phyloP scores from a whole-genome alignment of 2,113 vertebrate genomes.

The Oophaga pumilio region DNA sequence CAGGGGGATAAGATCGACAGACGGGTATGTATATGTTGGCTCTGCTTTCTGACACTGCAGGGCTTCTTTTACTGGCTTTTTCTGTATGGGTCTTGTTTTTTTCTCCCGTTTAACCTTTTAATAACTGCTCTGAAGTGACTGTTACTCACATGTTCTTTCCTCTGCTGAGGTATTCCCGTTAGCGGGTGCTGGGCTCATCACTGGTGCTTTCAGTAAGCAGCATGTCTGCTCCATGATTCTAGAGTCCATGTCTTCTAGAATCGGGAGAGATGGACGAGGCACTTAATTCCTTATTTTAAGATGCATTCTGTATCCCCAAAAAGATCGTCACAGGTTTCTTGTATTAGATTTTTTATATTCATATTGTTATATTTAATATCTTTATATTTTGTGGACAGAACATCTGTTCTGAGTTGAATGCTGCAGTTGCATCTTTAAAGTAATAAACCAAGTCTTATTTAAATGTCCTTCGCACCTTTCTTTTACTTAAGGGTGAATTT shows the following conservation, averaged over 20 bases:
- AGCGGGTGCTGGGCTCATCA: conserved; percentile 48
- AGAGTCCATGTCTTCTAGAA: not conserved
- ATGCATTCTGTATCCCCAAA: conserved; percentile 1
- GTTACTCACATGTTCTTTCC: conserved; percentile 68
- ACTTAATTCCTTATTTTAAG: conserved; percentile 30
- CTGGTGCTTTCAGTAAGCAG: conserved; percentile 58
- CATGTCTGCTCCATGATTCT: conserved; percentile 57
- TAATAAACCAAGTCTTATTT: not conserved
- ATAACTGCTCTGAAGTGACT: conserved; percentile 64
- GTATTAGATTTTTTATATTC: no score
- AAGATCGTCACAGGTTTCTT: not conserved
- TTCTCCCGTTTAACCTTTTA: conserved; percentile 72
- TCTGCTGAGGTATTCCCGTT: conserved; percentile 56
- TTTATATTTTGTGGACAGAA: not conserved
- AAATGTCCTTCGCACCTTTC: not conserved
- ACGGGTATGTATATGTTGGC: conserved; percentile 88
- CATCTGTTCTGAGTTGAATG: not conserved
- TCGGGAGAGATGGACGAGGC: not conserved
- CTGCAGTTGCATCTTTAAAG: conserved; percentile 41
- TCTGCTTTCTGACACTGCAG: conserved; percentile 72
- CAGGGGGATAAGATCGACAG: conserved; percentile 99
- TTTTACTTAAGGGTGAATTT: not conserved
- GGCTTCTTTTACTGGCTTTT: conserved; percentile 65
- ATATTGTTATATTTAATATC: no score
- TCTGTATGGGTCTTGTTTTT: conserved; percentile 65